phyloP scores from a whole-genome alignment of 1,140 invertebrate genomes.

The Drosophila navojoa region DNA sequence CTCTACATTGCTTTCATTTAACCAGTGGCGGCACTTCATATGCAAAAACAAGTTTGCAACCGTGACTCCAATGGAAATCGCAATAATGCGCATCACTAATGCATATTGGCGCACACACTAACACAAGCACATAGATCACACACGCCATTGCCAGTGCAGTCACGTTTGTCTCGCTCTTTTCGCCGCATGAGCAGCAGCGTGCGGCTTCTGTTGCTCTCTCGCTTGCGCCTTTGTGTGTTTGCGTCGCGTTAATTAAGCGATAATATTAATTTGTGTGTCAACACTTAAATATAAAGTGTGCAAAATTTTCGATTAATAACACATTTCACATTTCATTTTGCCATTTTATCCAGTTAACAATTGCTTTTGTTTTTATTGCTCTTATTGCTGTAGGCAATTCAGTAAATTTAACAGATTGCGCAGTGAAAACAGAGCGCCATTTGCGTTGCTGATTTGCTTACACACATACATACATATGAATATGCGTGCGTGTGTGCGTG shows the following conservation, averaged over 20 bases:
- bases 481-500: conserved; percentile 12
- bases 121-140: conserved; percentile 19
- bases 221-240: conserved; percentile 35
- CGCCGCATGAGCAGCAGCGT: neutral
- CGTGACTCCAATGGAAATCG: neutral
- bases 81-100: conserved; percentile 32
- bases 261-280: conserved; percentile 83
- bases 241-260: conserved; percentile 76
- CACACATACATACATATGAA: neutral
- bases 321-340: conserved; percentile 68
- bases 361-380: conserved; percentile 60
- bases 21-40: neutral
- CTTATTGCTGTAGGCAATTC: conserved; percentile 38
- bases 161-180: conserved; percentile 20
- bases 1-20: neutral
- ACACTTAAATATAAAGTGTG: conserved; percentile 78
- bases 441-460: conserved; percentile 27
- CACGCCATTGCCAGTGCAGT: conserved; percentile 27
- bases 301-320: conserved; percentile 76
- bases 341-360: conserved; percentile 57
- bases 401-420: conserved; percentile 62
- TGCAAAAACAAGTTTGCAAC: neutral
- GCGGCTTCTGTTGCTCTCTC: conserved; percentile 1
- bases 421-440: conserved; percentile 38
- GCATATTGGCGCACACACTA: conserved; percentile 33